Evolutionary conservation across 2,797 vertebrate genomes (phyloP), one percentile per base, ranked within the genome.

Genomic region (Xenops minutus): DNA sequence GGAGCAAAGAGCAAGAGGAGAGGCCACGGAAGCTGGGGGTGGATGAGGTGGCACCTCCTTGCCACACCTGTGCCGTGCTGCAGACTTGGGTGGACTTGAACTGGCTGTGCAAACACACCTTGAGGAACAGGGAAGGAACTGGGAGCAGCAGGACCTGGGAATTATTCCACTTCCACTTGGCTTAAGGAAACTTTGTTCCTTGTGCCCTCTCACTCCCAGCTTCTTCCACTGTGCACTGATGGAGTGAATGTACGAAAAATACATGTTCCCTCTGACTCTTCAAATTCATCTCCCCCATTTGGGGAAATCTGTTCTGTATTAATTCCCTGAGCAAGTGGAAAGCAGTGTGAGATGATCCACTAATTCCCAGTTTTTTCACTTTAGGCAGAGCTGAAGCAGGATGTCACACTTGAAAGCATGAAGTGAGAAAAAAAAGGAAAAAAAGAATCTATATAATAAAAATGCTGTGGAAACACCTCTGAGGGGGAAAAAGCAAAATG

Each of bases 1-100:
- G 48, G 90, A 80, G 74, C 85, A 95, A 92, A 94, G 92, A 88
- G 93, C 92, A 94, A 59, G 73, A 91, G 91, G 93, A 93, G 85
- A 94, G 76, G 94, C 92, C 77, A n/a, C 3, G 39, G 90, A 93
- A 93, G 79, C 59, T 18, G 88, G 79, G 73, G 77, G 88, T 73
- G 93, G 96, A 90, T 54, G 67, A 92, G 74, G 92, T 84, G 83
- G 88, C 92, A 90, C 43, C 69, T 41, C 36, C 55, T 59, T 71
- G 86, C 86, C 91, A 91, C 92, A 46, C 95, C 94, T 73, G 41
- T 75, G 86, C 94, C 78, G 34, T 0, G 3, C 66, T 77, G 67
- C 76, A 89, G 67, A 81, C 90, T 74, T 26, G 44, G 67, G 77
- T 91, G 85, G 83, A 52, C 56, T 86, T 86, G 85, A 93, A 84